Percentiles rank a stretch among this genome's conserved stretches.
These are phyloP conservation scores for Catocala sponsa DNA, from an alignment of 2,888 invertebrate species.

Conservation along the genomic window DNA sequence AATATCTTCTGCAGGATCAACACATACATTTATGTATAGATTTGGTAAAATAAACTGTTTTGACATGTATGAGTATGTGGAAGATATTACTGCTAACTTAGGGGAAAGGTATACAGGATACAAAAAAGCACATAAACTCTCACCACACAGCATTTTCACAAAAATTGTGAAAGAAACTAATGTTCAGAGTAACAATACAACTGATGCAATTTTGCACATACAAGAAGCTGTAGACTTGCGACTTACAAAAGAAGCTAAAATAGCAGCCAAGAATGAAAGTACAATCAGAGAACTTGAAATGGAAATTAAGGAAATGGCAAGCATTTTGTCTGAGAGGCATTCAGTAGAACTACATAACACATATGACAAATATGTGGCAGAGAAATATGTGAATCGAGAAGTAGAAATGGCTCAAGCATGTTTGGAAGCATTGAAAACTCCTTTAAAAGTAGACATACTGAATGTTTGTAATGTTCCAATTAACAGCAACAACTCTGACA, in stretches of 20 bases:
- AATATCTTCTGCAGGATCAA: slow-evolving; percentile 83
- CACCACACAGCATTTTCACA: slow-evolving; percentile 76
- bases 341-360: slow-evolving; percentile 67
- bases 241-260: slow-evolving; percentile 74
- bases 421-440: slow-evolving; percentile 72
- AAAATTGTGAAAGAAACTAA: slow-evolving; percentile 79
- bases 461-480: slow-evolving; percentile 67
- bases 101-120: slow-evolving; percentile 85
- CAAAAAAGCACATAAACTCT: slow-evolving; percentile 70
- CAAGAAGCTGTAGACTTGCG: slow-evolving; percentile 80
- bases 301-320: slow-evolving; percentile 82
- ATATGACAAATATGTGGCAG: slow-evolving; percentile 68
- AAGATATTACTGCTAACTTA: slow-evolving; percentile 85
- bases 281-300: slow-evolving; percentile 78
- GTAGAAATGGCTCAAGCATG: slow-evolving; percentile 80
- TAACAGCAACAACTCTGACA: slow-evolving; percentile 61
- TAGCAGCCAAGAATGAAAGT: slow-evolving; percentile 77
- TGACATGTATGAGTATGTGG: slow-evolving; percentile 85
- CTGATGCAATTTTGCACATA: slow-evolving; percentile 78
- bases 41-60: slow-evolving; percentile 89
- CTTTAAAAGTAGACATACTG: slow-evolving; percentile 69
- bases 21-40: slow-evolving; percentile 89
- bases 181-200: slow-evolving; percentile 71
- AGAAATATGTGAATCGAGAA: slow-evolving; percentile 69
- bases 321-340: slow-evolving; percentile 78